Evolutionary conservation across 2,113 vertebrate species (phyloP).

Genomic region (Neotoma lepida): DNA sequence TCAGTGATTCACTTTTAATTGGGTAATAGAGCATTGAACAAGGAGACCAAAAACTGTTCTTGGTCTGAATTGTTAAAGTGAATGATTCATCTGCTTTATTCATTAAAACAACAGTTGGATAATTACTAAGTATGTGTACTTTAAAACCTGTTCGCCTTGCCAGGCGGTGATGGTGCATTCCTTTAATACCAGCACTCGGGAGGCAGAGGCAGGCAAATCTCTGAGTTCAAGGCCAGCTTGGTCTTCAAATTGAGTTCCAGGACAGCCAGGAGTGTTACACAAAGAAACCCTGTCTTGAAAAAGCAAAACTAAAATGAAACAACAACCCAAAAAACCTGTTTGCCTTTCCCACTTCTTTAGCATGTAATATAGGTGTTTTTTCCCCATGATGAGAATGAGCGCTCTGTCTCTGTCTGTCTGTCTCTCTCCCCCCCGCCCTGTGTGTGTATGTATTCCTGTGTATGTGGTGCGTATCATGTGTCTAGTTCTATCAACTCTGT

Average conservation of each 20-base stretch:
- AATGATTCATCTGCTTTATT: constrained; percentile 48
- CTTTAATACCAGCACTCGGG: no score
- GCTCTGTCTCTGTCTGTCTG: not conserved
- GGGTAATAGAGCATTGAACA: constrained; percentile 23
- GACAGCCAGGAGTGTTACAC: no score
- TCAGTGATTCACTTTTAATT: constrained; percentile 48
- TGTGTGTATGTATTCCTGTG: not conserved
- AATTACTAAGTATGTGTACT: not conserved
- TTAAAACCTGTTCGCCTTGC: not conserved
- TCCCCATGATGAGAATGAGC: not conserved
- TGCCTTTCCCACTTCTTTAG: not conserved
- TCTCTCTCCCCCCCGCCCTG: not conserved
- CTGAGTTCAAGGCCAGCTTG: no score
- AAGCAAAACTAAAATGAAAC: no score
- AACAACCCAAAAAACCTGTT: no score
- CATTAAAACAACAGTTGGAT: constrained; percentile 31
- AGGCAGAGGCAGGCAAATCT: no score
- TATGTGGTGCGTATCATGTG: not conserved
- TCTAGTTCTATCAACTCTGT: not conserved
- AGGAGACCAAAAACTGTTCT: constrained; percentile 38
- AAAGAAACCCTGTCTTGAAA: no score
- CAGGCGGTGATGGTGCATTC: no score
- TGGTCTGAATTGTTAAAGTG: constrained; percentile 42
- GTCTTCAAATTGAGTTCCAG: no score
- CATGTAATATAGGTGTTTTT: not conserved